Conservation (phyloP, 2,797 vertebrate genomes). For the Gouania willdenowi region DNA sequence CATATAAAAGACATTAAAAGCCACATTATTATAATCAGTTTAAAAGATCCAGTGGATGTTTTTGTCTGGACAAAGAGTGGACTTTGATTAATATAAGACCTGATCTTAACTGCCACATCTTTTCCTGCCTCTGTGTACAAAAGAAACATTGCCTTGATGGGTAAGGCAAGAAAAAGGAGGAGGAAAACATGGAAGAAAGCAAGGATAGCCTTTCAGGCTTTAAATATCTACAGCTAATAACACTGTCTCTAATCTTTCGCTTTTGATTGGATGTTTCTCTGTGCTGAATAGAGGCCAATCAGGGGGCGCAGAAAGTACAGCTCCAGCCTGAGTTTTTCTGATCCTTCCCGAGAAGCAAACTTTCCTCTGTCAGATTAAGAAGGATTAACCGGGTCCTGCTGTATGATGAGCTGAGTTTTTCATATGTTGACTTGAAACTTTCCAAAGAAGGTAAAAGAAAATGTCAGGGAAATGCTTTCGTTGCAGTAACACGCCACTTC, state of each 20-base stretch:
- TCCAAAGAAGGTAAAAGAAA: constrained; percentile 44
- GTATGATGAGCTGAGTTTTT: constrained; percentile 64
- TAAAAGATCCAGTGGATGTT: too few relatives aligned
- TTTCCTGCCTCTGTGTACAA: too few relatives aligned
- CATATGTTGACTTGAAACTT: constrained; percentile 58
- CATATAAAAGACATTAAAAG: too few relatives aligned
- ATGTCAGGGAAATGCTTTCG: constrained; percentile 36
- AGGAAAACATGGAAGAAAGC: not conserved
- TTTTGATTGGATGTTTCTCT: constrained; percentile 72
- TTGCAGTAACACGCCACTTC: constrained; percentile 30
- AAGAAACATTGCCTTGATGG: too few relatives aligned
- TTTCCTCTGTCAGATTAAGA: constrained; percentile 73
- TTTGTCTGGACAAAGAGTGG: too few relatives aligned
- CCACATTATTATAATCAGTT: too few relatives aligned
- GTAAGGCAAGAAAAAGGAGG: not conserved
- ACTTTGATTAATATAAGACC: too few relatives aligned
- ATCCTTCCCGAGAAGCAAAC: constrained; percentile 63
- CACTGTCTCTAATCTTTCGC: constrained; percentile 61
- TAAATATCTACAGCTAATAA: constrained; percentile 80
- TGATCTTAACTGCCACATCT: too few relatives aligned
- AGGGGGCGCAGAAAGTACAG: constrained; percentile 49
- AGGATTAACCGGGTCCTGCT: constrained; percentile 65
- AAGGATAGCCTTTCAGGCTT: not conserved
- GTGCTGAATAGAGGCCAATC: constrained; percentile 51
- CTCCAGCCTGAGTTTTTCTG: constrained; percentile 49